Base-by-base conservation (phyloP, 2,113 vertebrate genomes). In the Bujurquina vittata region DNA sequence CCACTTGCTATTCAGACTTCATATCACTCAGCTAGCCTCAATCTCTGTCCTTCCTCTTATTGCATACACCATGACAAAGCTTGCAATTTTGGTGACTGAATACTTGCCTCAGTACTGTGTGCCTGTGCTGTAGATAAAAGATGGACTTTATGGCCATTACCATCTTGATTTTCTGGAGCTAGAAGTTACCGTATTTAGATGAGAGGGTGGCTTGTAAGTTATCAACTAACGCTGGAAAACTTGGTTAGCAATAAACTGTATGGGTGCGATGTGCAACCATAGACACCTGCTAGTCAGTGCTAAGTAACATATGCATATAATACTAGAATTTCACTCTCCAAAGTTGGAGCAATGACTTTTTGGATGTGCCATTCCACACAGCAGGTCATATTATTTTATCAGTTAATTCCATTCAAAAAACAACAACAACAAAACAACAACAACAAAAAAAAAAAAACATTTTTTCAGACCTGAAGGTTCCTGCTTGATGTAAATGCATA, bases 21-120 rank as follows among this genome's bases (percentile, higher is more conserved):
- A 88, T 87, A 93, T 91, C 88, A 92, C 86, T 92, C 90, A 88
- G 82, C 87, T 88, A 59, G 75, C 80, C 80, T 80, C 80, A 31
- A 85, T 88, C 87, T 88, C 84, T 56, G 56, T 79, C 72, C 84
- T 78, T 84, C 20, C 69, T 77, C 76, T 80, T 82, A 62, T 79
- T 83, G 69, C 55, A 69, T 67, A 17, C 72, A 91, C 92, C 94
- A 90, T 79, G 79, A 75, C 60, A 81, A 26, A 83, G 79, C 76
- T 84, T 94, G 87, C 91, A 76, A 59, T 84, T 79, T 10, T 65
- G 12, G 77, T 59, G 85, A 73, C 55, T 72, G 43, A 52, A 56
- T 62, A 17, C 75, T 46, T 49, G 82, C 35, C 65, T 57, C 26
- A 54, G 43, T 11, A 20, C 26, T 22, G 15, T 52, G 65, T 20